These are phyloP conservation scores for Metacarcinus magister DNA, from an alignment of 2,888 invertebrate species.

Conservation along the genomic window DNA sequence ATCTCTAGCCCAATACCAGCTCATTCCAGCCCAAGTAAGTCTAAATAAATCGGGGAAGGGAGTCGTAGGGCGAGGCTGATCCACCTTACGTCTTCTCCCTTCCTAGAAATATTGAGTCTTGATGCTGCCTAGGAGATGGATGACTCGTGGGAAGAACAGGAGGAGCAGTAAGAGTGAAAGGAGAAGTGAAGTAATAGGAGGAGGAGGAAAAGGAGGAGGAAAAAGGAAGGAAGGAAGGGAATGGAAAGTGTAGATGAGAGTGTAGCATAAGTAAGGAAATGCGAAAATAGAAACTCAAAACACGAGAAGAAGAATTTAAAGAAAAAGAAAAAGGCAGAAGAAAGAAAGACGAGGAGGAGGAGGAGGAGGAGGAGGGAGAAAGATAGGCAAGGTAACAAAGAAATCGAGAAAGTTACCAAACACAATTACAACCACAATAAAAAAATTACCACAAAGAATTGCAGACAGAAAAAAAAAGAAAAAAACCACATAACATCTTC, in stretches of 20 bases:
- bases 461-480: background rate
- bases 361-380: background rate
- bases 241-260: too few relatives aligned
- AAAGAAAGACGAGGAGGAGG: background rate
- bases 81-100: background rate
- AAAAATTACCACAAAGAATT: background rate
- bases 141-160: background rate
- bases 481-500: too few relatives aligned
- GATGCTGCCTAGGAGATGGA: background rate
- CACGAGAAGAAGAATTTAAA: background rate
- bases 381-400: background rate
- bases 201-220: background rate
- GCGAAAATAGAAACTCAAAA: background rate
- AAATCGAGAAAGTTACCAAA: background rate
- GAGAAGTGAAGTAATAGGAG: background rate
- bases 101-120: background rate
- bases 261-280: background rate
- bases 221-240: background rate
- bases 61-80: background rate
- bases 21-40: background rate
- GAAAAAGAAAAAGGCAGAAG: background rate
- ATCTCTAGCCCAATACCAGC: background rate
- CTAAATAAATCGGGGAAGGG: constrained; percentile 8
- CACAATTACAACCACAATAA: background rate
- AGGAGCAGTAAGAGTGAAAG: background rate